Conservation (phyloP, 2,888 invertebrate genomes). For the Xanthia icteritia region DNA sequence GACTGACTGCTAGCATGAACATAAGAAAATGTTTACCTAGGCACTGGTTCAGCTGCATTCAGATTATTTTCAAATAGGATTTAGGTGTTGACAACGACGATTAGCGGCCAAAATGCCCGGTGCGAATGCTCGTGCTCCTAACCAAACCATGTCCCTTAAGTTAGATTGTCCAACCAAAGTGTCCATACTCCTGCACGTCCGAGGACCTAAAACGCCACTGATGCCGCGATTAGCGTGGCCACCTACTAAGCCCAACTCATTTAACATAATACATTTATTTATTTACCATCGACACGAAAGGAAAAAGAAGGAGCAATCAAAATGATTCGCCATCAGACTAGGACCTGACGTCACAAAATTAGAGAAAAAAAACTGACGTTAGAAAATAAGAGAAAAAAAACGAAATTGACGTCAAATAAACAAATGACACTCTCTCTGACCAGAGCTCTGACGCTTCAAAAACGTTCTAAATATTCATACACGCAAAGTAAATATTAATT, state of each 20-base stretch:
- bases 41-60: not conserved
- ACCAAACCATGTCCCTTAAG: too few species aligned
- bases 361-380: too few species aligned
- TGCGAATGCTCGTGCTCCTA: too few species aligned
- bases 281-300: too few species aligned
- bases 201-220: too few species aligned
- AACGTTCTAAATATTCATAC: constrained; percentile 45
- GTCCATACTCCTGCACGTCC: too few species aligned
- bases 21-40: not conserved
- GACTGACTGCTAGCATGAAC: not conserved
- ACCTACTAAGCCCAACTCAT: not conserved
- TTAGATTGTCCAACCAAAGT: too few species aligned
- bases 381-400: too few species aligned
- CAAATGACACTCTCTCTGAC: constrained; percentile 15
- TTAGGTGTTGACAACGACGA: not conserved
- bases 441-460: constrained; percentile 3
- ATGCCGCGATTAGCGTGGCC: not conserved
- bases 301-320: not conserved
- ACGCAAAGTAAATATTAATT: constrained; percentile 70
- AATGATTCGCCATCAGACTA: too few species aligned
- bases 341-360: not conserved
- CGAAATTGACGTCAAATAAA: not conserved
- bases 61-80: not conserved
- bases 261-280: not conserved
- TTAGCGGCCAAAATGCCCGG: not conserved